A percentile compares a stretch with the other conserved stretches of the same genome.
phyloP scores from a whole-genome alignment of 2,113 vertebrate species.

The Anolis carolinensis region DNA sequence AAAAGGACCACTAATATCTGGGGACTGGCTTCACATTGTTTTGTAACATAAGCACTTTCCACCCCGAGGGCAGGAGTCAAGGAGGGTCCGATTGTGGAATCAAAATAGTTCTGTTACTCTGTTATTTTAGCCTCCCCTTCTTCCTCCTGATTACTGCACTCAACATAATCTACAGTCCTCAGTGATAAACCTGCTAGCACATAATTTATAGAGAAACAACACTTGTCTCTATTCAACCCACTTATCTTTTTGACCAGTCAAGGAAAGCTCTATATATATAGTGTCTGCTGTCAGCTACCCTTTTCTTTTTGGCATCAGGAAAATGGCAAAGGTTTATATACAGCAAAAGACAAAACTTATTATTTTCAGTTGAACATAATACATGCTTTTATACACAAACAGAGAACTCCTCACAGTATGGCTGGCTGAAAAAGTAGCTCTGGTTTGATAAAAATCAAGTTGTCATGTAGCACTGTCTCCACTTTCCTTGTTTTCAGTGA shows the following conservation, averaged over 20 bases:
- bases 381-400: conserved; percentile 18
- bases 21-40: conserved; percentile 62
- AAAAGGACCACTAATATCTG: conserved; percentile 37
- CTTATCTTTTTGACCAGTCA: conserved; percentile 77
- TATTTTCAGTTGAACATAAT: conserved; percentile 45
- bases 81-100: conserved; percentile 72
- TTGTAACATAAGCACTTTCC: conserved; percentile 76
- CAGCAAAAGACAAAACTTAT: conserved; percentile 34
- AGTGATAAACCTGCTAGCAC: conserved; percentile 77
- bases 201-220: conserved; percentile 77
- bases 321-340: conserved; percentile 39
- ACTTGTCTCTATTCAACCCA: conserved; percentile 63
- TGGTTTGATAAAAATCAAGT: conserved; percentile 3
- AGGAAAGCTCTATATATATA: conserved; percentile 71
- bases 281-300: conserved; percentile 69
- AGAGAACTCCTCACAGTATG: neutral
- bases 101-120: conserved; percentile 68
- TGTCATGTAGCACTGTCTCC: conserved; percentile 2
- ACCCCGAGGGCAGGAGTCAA: conserved; percentile 72
- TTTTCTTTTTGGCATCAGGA: conserved; percentile 12
- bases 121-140: conserved; percentile 81
- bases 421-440: conserved; percentile 26
- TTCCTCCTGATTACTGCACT: conserved; percentile 74
- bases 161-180: conserved; percentile 68
- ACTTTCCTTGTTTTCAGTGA: neutral